Percentiles rank a stretch among this genome's conserved stretches.
phyloP scores from a whole-genome alignment of 1,140 invertebrate genomes.

The Penaeus vannamei region DNA sequence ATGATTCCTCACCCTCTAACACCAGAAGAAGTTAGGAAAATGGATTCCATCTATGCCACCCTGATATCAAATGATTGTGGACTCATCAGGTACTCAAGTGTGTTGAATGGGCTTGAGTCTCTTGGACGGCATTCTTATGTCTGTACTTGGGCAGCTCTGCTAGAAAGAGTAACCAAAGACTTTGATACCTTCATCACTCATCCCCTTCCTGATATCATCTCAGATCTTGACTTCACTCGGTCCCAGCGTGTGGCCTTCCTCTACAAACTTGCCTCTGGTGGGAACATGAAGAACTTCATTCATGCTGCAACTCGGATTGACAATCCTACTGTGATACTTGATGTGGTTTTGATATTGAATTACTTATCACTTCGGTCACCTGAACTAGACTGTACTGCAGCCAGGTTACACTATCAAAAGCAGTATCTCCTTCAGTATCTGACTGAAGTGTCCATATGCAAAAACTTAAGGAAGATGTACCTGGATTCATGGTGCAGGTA shows the following conservation, averaged over 20 bases:
- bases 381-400: not conserved
- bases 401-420: not conserved
- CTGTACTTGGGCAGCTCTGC: slow-evolving; percentile 40
- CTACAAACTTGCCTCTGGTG: slow-evolving; percentile 34
- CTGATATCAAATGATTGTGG: slow-evolving; percentile 55
- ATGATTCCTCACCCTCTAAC: slow-evolving; percentile 40
- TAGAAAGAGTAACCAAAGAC: slow-evolving; percentile 47
- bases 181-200: slow-evolving; percentile 13
- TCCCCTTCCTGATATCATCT: slow-evolving; percentile 45
- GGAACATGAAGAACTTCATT: slow-evolving; percentile 48
- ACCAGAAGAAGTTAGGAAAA: slow-evolving; percentile 40
- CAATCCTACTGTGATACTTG: slow-evolving; percentile 48
- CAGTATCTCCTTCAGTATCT: slow-evolving; percentile 42
- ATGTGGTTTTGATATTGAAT: slow-evolving; percentile 50
- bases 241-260: slow-evolving; percentile 50
- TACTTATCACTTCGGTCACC: slow-evolving; percentile 6
- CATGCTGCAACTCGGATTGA: slow-evolving; percentile 43
- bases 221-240: slow-evolving; percentile 58
- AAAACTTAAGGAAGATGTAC: slow-evolving; percentile 21
- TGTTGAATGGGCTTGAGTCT: slow-evolving; percentile 46
- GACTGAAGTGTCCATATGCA: slow-evolving; percentile 28
- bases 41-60: slow-evolving; percentile 46
- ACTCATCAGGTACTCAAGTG: slow-evolving; percentile 46
- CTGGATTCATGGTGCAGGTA: slow-evolving; percentile 37
- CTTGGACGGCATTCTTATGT: slow-evolving; percentile 37